A percentile compares a stretch with the other conserved stretches of the same genome.
Conservation (phyloP, 2,888 invertebrate genomes). For the Lapara coniferarum region DNA sequence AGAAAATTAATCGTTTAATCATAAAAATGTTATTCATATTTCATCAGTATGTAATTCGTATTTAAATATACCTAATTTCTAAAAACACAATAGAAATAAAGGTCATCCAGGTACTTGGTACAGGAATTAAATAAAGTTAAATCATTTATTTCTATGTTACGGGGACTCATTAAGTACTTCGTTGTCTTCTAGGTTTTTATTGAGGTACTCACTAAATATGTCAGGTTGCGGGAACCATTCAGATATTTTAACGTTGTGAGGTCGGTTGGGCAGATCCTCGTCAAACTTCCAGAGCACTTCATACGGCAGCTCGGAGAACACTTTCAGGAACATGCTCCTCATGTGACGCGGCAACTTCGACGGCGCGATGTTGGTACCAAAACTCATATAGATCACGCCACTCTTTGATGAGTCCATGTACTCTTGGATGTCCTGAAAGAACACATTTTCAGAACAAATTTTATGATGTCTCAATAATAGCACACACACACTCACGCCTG, state of each 20-base stretch:
- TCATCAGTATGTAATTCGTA: no score
- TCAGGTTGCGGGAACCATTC: constrained; percentile 32
- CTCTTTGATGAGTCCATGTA: constrained; percentile 56
- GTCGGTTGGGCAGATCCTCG: constrained; percentile 43
- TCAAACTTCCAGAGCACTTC: constrained; percentile 68
- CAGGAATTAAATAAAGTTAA: no score
- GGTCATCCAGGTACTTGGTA: no score
- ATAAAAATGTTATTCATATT: no score
- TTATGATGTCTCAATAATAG: background rate
- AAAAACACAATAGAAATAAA: no score
- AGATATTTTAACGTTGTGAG: constrained; percentile 51
- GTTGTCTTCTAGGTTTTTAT: no score
- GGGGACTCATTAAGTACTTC: no score
- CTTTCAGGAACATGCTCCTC: constrained; percentile 49
- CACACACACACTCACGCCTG: no score
- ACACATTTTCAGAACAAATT: background rate
- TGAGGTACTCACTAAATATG: constrained; percentile 31
- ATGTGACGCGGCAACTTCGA: constrained; percentile 47
- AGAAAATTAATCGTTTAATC: no score
- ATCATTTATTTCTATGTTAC: no score
- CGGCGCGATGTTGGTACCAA: constrained; percentile 59
- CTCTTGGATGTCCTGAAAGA: constrained; percentile 51
- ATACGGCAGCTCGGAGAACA: constrained; percentile 60
- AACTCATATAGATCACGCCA: constrained; percentile 65
- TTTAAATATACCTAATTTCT: no score